Conservation (phyloP, 2,113 vertebrate species). For the Myrmecophaga tridactyla region DNA sequence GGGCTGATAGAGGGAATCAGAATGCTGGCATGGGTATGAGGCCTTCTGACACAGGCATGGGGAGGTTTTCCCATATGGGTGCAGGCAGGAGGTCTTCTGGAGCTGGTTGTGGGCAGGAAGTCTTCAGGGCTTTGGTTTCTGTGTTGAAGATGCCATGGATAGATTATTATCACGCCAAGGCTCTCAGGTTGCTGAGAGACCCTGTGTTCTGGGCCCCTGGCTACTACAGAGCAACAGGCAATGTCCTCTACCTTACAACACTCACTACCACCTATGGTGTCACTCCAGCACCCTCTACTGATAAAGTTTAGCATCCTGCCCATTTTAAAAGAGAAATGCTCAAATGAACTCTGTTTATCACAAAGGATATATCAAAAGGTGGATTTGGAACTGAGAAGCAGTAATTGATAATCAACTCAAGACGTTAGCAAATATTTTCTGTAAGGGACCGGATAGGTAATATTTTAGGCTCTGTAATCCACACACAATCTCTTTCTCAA, state of each 20-base stretch:
- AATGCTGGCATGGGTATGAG: fast-evolving
- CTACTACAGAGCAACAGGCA: neutral
- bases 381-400: fast-evolving
- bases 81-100: neutral
- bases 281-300: no score
- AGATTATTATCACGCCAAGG: neutral
- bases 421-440: no score
- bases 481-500: fast-evolving
- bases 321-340: neutral
- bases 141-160: neutral
- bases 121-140: fast-evolving
- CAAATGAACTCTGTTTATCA: fast-evolving
- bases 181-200: fast-evolving
- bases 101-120: neutral
- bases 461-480: neutral
- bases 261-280: neutral
- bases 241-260: neutral
- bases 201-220: neutral
- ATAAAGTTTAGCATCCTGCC: neutral
- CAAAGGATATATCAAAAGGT: fast-evolving
- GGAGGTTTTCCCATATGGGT: neutral
- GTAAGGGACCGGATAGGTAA: neutral
- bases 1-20: neutral
- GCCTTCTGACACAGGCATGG: neutral
- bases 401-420: neutral